phyloP scores from a whole-genome alignment of 92 coral and sea anemone genomes.

The Phenganax stokvisi region DNA sequence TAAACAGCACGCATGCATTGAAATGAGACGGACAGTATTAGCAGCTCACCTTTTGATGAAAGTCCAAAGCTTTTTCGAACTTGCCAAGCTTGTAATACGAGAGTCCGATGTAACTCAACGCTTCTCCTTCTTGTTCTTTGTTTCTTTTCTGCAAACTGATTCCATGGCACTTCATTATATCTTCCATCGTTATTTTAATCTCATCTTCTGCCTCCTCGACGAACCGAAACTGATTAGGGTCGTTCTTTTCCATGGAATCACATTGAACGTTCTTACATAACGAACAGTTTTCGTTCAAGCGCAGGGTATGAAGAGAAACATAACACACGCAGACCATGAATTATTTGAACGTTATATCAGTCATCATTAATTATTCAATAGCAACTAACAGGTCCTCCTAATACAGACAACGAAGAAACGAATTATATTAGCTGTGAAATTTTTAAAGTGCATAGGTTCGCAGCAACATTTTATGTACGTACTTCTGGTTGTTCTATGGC shows the following conservation, averaged over 20 bases:
- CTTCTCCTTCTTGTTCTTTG: slow-evolving; percentile 64
- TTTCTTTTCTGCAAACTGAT: slow-evolving; percentile 73
- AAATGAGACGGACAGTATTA: no score
- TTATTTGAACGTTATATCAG: background rate
- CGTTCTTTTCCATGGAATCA: slow-evolving; percentile 68
- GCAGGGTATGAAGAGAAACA: background rate
- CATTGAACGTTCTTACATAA: background rate
- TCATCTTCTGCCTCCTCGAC: slow-evolving; percentile 75
- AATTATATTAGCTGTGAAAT: no score
- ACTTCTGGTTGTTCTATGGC: no score
- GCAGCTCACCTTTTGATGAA: slow-evolving; percentile 48
- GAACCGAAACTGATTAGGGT: slow-evolving; percentile 84
- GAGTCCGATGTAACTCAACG: slow-evolving; percentile 71
- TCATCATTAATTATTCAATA: no score
- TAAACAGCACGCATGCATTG: no score
- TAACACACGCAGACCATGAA: no score
- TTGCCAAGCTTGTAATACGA: slow-evolving; percentile 78
- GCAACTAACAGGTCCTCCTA: no score
- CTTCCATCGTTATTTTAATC: slow-evolving; percentile 60
- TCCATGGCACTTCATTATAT: slow-evolving; percentile 53
- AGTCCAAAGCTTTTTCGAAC: slow-evolving; percentile 60
- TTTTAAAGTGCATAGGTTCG: no score
- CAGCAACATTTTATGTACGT: no score
- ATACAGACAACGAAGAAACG: no score
- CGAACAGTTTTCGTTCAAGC: background rate